Evolutionary conservation across 2,888 invertebrate species (phyloP), one percentile per base, ranked within the genome.

Genomic region (Anorthoa munda): DNA sequence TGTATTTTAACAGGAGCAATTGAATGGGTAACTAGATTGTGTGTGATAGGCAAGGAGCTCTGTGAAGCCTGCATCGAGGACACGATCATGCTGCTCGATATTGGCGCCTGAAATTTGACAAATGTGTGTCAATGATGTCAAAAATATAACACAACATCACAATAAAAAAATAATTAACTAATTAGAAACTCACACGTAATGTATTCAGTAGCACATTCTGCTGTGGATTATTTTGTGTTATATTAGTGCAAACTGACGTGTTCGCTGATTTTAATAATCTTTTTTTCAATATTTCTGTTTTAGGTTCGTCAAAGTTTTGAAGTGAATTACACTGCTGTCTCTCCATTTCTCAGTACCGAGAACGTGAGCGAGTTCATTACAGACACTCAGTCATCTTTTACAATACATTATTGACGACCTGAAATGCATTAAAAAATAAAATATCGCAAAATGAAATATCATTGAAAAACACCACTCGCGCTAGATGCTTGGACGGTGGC

Each of bases 291-390:
- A 96, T 96, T 93, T 96, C 96, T 77, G 94, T 93, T 93, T 95
- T 96, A 78, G 95, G 92, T 83, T 94, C 95, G 86, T 95, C 95
- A 95, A 95, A 96, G 94, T 96, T 96, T 96, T 94, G 95, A 95
- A 96, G 94, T 95, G 93, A 90, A 94, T 95, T 96, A 95, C 92
- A 93, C 85, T 94, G 94, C 92, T 93, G 94, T 93, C 93, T 94
- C 92, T 96, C 96, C 96, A 96, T 96, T 93, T 95, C 95, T 94
- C 93, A 90, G 88, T 88, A 86, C 84, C 89, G 87, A 91, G 87
- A 92, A 91, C 86, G 88, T 91, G 90, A 90, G 88, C 86, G 91
- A 92, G 93, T 88, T 90, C 95, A 95, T 96, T 93, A 94, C 94
- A 93, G 89, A 91, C 84, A 90, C 89, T 92, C 89, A 86, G 90